Base-by-base conservation (phyloP, 2,888 invertebrate genomes). In the Selenia dentaria region DNA sequence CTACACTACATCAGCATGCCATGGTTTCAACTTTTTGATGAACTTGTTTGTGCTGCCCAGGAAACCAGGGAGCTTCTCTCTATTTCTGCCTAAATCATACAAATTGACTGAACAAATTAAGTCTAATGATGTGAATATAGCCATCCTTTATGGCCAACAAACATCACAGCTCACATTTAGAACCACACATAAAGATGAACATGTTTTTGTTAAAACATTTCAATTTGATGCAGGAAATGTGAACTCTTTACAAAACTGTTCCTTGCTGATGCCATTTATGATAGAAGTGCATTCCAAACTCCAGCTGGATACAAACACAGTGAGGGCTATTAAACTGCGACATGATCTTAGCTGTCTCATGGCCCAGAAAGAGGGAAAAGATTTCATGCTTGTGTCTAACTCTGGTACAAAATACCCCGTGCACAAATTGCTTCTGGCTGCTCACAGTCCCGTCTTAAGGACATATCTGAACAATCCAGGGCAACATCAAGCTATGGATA, bases 21-120 rank as follows among this genome's bases (percentile, higher is more conserved):
- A 78, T 3, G 77, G 74, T 5, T 44, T 64, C 24, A 80, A 72
- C 40, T 64, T 67, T 27, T 48, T 89, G 29, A 58, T 90, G 0
- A 87, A 78, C 52, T 52, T 90, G 37, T 88, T 85, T 70, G 78
- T 83, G 0, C 70, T 76, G 33, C 68, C 81, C 32, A 73, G 81
- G 44, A 73, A 63, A 42, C 48, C 65, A 6, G 78, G 79, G 2
- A 63, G 57, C 13, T 73, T 83, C 16, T 59, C 74, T 10, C 57
- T 89, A 10, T 67, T 70, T 2, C 53, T 86, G 1, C 76, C 80
- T 37, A 53, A 52, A 57, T 31, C 46, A 8, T 24, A 24, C 9
- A 14, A 18, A 25, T 9, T 48, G 16, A 48, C 32, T 14, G 18
- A 10, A 12, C 9, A 24, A 28, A 28, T 42, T 6, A 48, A 32